Conservation (phyloP, 2,888 invertebrate genomes). For the Ephialtes manifestator region DNA sequence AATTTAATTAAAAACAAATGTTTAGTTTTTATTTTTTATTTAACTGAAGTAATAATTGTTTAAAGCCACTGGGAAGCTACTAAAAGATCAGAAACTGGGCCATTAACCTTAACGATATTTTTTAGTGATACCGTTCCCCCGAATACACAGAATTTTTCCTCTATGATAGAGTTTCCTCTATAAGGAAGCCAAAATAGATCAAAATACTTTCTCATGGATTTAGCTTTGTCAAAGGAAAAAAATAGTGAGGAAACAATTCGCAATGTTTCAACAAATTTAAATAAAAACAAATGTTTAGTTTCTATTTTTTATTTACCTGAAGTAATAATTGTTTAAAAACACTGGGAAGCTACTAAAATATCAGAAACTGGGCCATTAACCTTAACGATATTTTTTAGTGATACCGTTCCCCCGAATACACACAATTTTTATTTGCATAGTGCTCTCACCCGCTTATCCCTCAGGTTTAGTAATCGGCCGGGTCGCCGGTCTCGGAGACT, state of each 20-base stretch:
- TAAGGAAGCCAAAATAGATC: too few relatives aligned
- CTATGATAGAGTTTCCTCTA: too few relatives aligned
- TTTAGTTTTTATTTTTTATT: too few relatives aligned
- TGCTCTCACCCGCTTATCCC: conserved; percentile 30
- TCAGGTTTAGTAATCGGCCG: conserved; percentile 30
- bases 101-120: neutral
- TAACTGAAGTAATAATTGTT: neutral
- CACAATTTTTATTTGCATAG: conserved; percentile 31
- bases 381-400: conserved; percentile 3
- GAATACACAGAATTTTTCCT: neutral
- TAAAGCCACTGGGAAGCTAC: neutral
- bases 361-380: neutral
- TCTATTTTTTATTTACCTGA: too few relatives aligned
- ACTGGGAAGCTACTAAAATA: neutral
- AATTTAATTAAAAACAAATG: too few relatives aligned
- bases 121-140: conserved; percentile 3
- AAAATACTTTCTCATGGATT: too few relatives aligned
- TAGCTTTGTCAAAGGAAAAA: too few relatives aligned
- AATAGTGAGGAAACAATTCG: too few relatives aligned
- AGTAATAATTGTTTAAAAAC: neutral
- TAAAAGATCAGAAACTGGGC: neutral
- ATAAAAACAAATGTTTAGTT: too few relatives aligned
- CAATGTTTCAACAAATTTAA: too few relatives aligned
- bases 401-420: neutral
- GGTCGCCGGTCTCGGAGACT: conserved; percentile 17